Evolutionary conservation across 2,888 invertebrate genomes (phyloP).

Genomic region (Liopterus haemorrhoidalis): DNA sequence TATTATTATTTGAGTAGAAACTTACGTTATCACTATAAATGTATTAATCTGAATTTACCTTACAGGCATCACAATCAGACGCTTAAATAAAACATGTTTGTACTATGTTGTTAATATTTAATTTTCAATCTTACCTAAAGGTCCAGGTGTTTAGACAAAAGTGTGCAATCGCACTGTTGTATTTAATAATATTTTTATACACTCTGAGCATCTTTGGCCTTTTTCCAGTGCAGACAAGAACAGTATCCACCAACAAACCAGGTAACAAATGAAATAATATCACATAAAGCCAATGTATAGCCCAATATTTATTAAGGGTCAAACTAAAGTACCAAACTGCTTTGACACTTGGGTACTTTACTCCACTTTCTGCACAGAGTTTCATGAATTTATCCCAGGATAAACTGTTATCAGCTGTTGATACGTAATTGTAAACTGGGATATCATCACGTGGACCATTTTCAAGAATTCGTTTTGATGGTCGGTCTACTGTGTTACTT

Average conservation of each 20-base stretch:
- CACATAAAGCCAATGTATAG: conserved; percentile 53
- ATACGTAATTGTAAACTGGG: conserved; percentile 78
- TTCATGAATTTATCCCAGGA: conserved; percentile 65
- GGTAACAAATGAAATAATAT: conserved; percentile 60
- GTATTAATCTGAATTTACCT: no score
- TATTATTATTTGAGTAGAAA: no score
- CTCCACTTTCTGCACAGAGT: conserved; percentile 51
- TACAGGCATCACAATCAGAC: no score
- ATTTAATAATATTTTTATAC: conserved; percentile 69
- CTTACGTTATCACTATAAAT: no score
- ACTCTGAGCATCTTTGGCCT: conserved; percentile 62
- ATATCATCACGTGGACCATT: no score
- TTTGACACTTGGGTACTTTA: conserved; percentile 52
- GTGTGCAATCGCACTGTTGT: conserved; percentile 62
- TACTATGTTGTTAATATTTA: conserved; percentile 10
- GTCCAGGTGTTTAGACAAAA: conserved; percentile 66
- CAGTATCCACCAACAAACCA: conserved; percentile 53
- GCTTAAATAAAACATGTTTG: no score
- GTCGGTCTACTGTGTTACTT: no score
- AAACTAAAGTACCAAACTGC: conserved; percentile 63
- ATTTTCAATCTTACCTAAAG: conserved; percentile 52
- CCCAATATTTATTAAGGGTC: conserved; percentile 54
- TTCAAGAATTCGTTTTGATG: no score
- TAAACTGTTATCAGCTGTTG: conserved; percentile 71
- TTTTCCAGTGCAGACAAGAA: conserved; percentile 49